Evolutionary conservation across 2,888 invertebrate genomes (phyloP).

Genomic region (Ectemnius continuus): DNA sequence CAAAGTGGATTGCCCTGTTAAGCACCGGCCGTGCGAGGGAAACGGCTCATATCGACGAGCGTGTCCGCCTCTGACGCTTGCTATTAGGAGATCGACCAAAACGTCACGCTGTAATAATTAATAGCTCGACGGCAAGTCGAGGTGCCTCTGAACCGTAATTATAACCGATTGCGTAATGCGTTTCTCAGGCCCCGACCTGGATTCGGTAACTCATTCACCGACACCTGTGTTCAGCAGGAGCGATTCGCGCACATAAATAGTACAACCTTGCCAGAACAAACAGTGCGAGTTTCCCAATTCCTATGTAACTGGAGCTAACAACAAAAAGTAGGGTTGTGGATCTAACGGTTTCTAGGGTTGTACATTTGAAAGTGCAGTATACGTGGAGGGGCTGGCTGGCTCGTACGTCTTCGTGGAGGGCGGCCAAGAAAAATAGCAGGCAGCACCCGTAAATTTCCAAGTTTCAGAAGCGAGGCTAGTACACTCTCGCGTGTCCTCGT

Average conservation of each 20-base stretch:
- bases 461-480: not conserved
- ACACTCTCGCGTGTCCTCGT: not conserved
- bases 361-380: too few species aligned
- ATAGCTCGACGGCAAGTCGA: slow-evolving; percentile 42
- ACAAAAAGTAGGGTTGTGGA: not conserved
- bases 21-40: not conserved
- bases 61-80: slow-evolving; percentile 35
- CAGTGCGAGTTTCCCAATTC: not conserved
- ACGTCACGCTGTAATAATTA: slow-evolving; percentile 57
- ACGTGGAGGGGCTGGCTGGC: not conserved
- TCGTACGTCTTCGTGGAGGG: slow-evolving; percentile 1
- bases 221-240: too few species aligned
- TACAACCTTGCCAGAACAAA: not conserved
- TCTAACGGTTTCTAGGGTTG: not conserved
- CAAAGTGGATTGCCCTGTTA: too few species aligned
- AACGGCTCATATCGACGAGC: slow-evolving; percentile 29
- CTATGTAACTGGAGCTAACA: not conserved
- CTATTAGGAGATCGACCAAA: slow-evolving; percentile 53
- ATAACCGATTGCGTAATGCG: slow-evolving; percentile 53
- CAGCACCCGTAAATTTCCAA: slow-evolving; percentile 1
- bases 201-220: too few species aligned
- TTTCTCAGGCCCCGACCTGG: slow-evolving; percentile 27
- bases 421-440: not conserved
- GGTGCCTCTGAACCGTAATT: slow-evolving; percentile 35
- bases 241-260: not conserved